Conservation (phyloP, 2,797 vertebrate species). For the Danio albolineatus region DNA sequence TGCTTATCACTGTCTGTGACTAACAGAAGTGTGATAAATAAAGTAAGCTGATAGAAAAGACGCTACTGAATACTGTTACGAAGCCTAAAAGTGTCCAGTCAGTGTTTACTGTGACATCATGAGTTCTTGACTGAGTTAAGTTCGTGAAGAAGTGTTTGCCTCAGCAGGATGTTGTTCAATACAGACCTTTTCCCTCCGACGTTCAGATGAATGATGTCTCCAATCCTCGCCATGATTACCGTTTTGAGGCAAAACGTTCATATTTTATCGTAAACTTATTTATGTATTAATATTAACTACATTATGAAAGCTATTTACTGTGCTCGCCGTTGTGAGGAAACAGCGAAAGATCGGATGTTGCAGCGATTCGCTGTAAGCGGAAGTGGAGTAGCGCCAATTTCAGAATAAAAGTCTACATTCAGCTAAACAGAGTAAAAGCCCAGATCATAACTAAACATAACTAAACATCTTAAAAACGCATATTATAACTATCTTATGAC, state of each 20-base stretch:
- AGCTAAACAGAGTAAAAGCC: not conserved
- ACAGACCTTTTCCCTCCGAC: slow-evolving; percentile 82
- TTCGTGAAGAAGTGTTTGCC: not conserved
- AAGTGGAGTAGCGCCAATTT: not conserved
- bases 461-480: not conserved
- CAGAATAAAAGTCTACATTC: slow-evolving; percentile 26
- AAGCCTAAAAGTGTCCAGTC: not conserved
- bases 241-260: not conserved
- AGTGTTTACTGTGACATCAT: not conserved
- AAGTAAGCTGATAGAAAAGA: not conserved
- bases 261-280: not conserved
- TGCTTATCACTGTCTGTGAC: not conserved
- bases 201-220: slow-evolving; percentile 86
- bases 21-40: not conserved
- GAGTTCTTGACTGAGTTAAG: not conserved
- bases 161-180: slow-evolving; percentile 39
- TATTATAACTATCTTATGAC: not conserved
- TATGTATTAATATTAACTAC: not conserved
- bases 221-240: slow-evolving; percentile 67
- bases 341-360: not conserved
- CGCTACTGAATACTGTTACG: too few relatives aligned
- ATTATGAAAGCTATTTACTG: slow-evolving; percentile 3
- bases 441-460: not conserved
- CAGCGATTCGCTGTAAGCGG: not conserved
- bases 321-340: not conserved